Evolutionary conservation across 2,888 invertebrate genomes (phyloP).

Genomic region (Dione vanillae): DNA sequence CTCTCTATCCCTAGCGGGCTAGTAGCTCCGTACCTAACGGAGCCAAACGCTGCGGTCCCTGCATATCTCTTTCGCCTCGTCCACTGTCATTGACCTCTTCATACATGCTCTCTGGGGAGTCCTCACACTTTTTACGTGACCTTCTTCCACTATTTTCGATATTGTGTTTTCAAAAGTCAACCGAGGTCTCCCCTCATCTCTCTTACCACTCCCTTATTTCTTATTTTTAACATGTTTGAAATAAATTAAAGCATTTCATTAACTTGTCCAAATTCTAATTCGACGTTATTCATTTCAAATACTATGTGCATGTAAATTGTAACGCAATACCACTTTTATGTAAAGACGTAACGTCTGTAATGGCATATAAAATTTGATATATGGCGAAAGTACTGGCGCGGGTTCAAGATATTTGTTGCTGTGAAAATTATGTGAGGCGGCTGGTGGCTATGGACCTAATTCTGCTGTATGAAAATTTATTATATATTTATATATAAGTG

Average conservation of each 20-base stretch:
- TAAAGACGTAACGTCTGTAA: slow-evolving; percentile 49
- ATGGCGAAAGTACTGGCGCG: slow-evolving; percentile 50
- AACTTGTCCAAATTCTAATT: not conserved
- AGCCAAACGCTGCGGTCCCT: too few relatives aligned
- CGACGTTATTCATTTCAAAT: slow-evolving; percentile 19
- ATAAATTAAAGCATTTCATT: not conserved
- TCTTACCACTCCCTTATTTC: too few relatives aligned
- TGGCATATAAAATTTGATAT: slow-evolving; percentile 52
- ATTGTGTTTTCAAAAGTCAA: too few relatives aligned
- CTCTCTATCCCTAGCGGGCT: too few relatives aligned
- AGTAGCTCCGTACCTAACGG: too few relatives aligned
- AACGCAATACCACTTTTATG: slow-evolving; percentile 47
- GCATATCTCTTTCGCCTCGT: too few relatives aligned
- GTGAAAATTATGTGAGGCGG: slow-evolving; percentile 43
- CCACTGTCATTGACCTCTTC: too few relatives aligned
- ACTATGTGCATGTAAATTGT: slow-evolving; percentile 19
- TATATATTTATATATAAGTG: slow-evolving; percentile 14
- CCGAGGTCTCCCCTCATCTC: too few relatives aligned
- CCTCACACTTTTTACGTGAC: too few relatives aligned
- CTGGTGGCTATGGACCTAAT: slow-evolving; percentile 43
- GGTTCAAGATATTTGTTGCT: slow-evolving; percentile 51
- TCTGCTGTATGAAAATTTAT: slow-evolving; percentile 39
- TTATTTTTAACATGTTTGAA: too few relatives aligned
- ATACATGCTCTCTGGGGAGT: too few relatives aligned
- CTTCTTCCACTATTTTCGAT: too few relatives aligned